Base-by-base conservation (phyloP, 2,797 vertebrate species). In the Mycteria americana region DNA sequence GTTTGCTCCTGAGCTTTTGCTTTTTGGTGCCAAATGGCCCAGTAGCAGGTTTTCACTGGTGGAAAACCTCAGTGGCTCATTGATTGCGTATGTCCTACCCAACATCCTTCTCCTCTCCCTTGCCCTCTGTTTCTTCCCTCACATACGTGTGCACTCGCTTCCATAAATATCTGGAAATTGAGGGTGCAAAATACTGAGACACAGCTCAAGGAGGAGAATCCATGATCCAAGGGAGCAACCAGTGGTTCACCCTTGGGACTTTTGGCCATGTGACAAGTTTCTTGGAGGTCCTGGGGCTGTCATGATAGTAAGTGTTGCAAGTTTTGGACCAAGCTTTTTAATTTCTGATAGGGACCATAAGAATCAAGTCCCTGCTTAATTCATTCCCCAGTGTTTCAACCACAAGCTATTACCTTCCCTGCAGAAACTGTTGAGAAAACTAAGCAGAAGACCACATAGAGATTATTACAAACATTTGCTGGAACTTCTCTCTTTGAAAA, bases 131-230 rank as follows among this genome's bases (percentile, higher is more conserved):
- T 70, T 62, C 23, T 56, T 69, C 50, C 46, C 19, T 75, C 72
- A 24, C 4, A 10, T 7, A 30, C 0, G 0, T 6, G 33, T 35
- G 17, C 35, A 27, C 16, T 46, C 4, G 0, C 8, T 70, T 57
- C 41, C 9, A 9, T 27, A 35, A 78, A 65, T 27, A 45, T 15
- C 28, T 68, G 33, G 50, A 83, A 91, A 51, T 2, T 27, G 27
- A 76, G 19, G 6, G 15, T 45, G 13, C 13, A 35, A 85, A 70
- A 50, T 19, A 28, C 24, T 6, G 45, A 65, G 35, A 8, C 15
- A 45, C 6, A 24, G 11, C 7, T 65, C 67, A 46, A 22, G 18
- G 1, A 19, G 27, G 11, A 46, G 51, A 85, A 41, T 16, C 25
- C n/a, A 30, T 0, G 1, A 41, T 13, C 30, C 43, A 72, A 57